Conservation (phyloP, 2,113 vertebrate species). For the Silurus meridionalis region DNA sequence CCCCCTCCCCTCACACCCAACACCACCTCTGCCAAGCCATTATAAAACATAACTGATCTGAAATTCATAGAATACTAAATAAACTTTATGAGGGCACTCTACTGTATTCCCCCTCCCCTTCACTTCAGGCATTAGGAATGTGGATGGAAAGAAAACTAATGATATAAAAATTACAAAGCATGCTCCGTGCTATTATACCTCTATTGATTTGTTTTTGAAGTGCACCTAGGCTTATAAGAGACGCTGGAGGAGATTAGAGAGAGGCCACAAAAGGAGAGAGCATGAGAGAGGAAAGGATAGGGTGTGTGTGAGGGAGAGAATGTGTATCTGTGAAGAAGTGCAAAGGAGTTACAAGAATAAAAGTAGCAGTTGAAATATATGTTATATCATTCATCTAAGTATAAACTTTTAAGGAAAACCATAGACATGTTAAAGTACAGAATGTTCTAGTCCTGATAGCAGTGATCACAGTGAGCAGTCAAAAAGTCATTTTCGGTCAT, state of each 20-base stretch:
- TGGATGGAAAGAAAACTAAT: conserved; percentile 86
- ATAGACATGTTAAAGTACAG: neutral
- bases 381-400: conserved; percentile 13
- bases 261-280: conserved; percentile 54
- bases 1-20: conserved; percentile 54
- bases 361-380: conserved; percentile 7
- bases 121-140: conserved; percentile 84
- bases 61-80: conserved; percentile 99
- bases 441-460: neutral
- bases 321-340: conserved; percentile 10
- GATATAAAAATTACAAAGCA: conserved; percentile 98
- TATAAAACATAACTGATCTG: conserved; percentile 98
- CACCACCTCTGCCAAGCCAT: conserved; percentile 82
- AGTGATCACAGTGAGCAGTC: neutral
- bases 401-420: conserved; percentile 26
- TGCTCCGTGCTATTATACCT: conserved; percentile 93
- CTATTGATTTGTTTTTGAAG: conserved; percentile 99
- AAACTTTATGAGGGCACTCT: conserved; percentile 92
- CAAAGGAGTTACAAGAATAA: conserved; percentile 39
- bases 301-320: conserved; percentile 41
- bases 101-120: conserved; percentile 70
- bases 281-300: conserved; percentile 9
- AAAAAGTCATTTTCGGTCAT: neutral
- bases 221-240: conserved; percentile 85
- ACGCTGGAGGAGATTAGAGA: conserved; percentile 71